phyloP scores from a whole-genome alignment of 92 coral and sea anemone genomes.

The Epizoanthus illoricatus region DNA sequence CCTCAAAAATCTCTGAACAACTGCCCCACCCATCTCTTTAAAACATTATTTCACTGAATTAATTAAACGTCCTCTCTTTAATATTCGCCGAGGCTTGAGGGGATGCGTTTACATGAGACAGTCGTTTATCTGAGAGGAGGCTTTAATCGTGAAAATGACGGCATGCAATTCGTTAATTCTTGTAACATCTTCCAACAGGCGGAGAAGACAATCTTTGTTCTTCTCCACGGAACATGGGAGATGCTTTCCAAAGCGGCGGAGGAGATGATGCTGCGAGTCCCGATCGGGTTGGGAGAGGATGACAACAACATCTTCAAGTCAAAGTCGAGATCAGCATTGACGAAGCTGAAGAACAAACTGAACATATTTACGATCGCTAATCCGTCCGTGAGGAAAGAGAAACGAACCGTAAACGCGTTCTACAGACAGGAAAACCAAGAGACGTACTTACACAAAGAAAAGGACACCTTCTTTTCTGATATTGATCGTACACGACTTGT shows the following conservation, averaged over 20 bases:
- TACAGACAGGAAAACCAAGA: slow-evolving; percentile 1
- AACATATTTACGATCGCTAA: slow-evolving; percentile 21
- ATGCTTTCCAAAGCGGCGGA: slow-evolving; percentile 27
- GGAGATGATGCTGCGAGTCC: slow-evolving; percentile 23
- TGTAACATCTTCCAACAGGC: neutral
- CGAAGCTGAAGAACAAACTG: neutral
- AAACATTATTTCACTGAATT: too few relatives aligned
- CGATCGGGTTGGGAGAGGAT: neutral
- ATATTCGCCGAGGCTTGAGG: too few relatives aligned
- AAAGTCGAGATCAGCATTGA: neutral
- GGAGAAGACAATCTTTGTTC: slow-evolving; percentile 5
- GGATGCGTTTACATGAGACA: too few relatives aligned
- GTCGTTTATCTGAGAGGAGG: too few relatives aligned
- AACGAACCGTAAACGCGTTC: slow-evolving; percentile 15
- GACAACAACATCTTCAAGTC: neutral
- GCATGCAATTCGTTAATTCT: too few relatives aligned
- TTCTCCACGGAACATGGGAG: slow-evolving; percentile 15
- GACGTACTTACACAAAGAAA: slow-evolving; percentile 5
- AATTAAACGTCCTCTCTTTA: too few relatives aligned
- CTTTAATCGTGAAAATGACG: too few relatives aligned
- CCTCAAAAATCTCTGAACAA: too few relatives aligned
- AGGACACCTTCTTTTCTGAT: slow-evolving; percentile 39
- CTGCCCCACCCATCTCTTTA: too few relatives aligned
- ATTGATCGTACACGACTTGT: slow-evolving; percentile 53
- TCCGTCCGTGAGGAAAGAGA: slow-evolving; percentile 24